phyloP scores from a whole-genome alignment of 2,797 vertebrate species.

The Poecilia wingei region DNA sequence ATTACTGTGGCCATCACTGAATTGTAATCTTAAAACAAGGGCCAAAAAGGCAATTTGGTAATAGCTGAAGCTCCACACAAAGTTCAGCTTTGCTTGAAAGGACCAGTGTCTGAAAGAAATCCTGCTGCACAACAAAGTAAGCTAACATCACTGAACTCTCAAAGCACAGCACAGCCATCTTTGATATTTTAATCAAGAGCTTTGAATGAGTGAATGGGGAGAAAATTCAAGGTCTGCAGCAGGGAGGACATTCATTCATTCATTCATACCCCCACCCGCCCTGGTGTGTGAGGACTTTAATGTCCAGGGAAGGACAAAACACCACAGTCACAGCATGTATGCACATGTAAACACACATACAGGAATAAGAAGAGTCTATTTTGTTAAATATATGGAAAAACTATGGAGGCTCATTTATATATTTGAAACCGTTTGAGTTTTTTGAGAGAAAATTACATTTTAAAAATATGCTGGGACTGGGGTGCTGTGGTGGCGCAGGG shows the following conservation, averaged over 20 bases:
- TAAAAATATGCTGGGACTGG: not conserved
- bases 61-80: conserved; percentile 8
- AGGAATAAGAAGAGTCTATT: not conserved
- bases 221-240: conserved; percentile 54
- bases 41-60: conserved; percentile 33
- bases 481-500: too few species aligned
- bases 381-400: too few species aligned
- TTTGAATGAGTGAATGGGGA: conserved; percentile 58
- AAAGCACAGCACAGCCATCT: conserved; percentile 62
- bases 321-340: conserved; percentile 17
- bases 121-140: conserved; percentile 67
- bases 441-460: not conserved
- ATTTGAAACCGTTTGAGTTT: not conserved
- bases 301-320: conserved; percentile 39
- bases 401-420: not conserved
- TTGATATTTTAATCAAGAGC: conserved; percentile 79
- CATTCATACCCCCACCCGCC: conserved; percentile 44
- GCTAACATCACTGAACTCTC: conserved; percentile 60
- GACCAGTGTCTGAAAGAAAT: conserved; percentile 55
- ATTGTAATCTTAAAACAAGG: conserved; percentile 29
- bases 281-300: conserved; percentile 55
- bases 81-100: conserved; percentile 54
- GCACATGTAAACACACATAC: conserved; percentile 10
- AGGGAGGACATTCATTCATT: conserved; percentile 46
- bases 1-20: conserved; percentile 9